Conservation (phyloP, 2,888 invertebrate species). For the Metellina segmentata region DNA sequence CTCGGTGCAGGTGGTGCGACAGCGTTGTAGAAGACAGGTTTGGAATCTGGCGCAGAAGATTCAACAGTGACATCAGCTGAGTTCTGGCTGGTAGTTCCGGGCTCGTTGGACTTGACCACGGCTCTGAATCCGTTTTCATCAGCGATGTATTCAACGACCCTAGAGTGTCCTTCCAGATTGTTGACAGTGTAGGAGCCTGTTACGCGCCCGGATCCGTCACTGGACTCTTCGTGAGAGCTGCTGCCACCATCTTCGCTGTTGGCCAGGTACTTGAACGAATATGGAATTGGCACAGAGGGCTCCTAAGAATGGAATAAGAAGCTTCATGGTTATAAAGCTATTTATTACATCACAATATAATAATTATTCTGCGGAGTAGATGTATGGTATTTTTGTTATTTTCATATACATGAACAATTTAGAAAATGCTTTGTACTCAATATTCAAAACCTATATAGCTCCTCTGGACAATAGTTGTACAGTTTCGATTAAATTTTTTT, state of each 20-base stretch:
- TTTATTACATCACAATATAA: too few relatives aligned
- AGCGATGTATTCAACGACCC: conserved; percentile 77
- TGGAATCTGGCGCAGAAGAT: conserved; percentile 61
- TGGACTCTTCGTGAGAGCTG: conserved; percentile 59
- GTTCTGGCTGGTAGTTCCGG: conserved; percentile 73
- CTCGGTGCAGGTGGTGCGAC: neutral
- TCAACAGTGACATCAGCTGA: conserved; percentile 73
- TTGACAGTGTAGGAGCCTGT: conserved; percentile 75
- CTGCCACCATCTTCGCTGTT: conserved; percentile 68
- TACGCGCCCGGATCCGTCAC: conserved; percentile 72
- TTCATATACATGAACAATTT: too few relatives aligned
- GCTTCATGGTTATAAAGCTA: too few relatives aligned
- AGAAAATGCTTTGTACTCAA: too few relatives aligned
- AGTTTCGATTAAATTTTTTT: too few relatives aligned
- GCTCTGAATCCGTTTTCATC: conserved; percentile 77
- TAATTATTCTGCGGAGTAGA: too few relatives aligned
- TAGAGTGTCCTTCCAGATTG: conserved; percentile 72
- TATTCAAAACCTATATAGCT: too few relatives aligned
- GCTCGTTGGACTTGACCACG: conserved; percentile 75
- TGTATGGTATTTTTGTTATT: too few relatives aligned
- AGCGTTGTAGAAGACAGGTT: neutral
- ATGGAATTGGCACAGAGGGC: conserved; percentile 45
- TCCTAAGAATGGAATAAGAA: neutral
- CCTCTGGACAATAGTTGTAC: too few relatives aligned
- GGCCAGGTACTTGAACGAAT: conserved; percentile 50